Evolutionary conservation across 2,113 vertebrate species (phyloP).

Genomic region (Scophthalmus maximus): DNA sequence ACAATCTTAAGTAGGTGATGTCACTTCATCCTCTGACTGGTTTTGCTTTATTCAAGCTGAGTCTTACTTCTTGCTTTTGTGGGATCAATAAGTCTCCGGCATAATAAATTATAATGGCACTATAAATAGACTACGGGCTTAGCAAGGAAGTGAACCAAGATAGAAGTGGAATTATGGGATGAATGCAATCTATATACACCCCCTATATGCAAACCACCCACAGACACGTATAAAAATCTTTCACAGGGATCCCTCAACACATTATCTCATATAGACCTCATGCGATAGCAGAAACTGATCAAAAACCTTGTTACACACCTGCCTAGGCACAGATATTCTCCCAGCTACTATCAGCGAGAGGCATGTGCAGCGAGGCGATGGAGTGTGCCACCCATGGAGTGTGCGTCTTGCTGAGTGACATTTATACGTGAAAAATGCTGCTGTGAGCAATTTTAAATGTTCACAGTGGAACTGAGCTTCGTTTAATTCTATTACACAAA

Average conservation of each 20-base stretch:
- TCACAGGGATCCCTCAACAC: background rate
- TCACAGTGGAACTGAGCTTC: conserved; percentile 11
- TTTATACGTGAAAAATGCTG: conserved; percentile 2
- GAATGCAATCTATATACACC: background rate
- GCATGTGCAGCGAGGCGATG: conserved; percentile 8
- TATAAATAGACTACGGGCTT: conserved; percentile 28
- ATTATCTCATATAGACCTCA: conserved; percentile 3
- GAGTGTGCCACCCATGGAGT: conserved; percentile 25
- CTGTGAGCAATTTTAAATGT: conserved; percentile 12
- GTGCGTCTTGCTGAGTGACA: conserved; percentile 24
- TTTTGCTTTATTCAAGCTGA: conserved; percentile 15
- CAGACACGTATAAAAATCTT: background rate
- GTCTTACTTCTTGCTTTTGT: background rate
- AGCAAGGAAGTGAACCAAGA: conserved; percentile 2
- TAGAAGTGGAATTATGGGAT: conserved; percentile 23
- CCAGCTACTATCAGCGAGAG: conserved; percentile 27
- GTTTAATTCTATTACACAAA: conserved; percentile 49
- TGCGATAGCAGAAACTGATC: conserved; percentile 26
- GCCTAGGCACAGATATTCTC: conserved; percentile 40
- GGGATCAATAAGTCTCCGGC: conserved; percentile 39
- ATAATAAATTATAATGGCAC: conserved; percentile 15
- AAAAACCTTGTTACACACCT: conserved; percentile 50
- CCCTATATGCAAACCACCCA: conserved; percentile 1
- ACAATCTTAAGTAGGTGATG: background rate
- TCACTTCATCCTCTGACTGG: background rate